Conservation (phyloP, 2,888 invertebrate species). For the Drosophila subquinaria region DNA sequence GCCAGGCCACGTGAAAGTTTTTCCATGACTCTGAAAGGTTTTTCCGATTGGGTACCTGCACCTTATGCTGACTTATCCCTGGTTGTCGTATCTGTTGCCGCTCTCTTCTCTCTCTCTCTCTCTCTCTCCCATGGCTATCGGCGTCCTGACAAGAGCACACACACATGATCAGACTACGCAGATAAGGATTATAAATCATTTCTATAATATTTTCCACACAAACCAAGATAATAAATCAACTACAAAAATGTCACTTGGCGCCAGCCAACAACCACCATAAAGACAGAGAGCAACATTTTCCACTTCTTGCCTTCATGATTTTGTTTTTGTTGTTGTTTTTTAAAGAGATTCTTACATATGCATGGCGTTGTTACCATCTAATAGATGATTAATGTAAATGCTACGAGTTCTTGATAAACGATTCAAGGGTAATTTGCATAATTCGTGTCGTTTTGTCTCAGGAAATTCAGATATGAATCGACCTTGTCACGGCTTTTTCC, state of each 20-base stretch:
- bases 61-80: conserved; percentile 42
- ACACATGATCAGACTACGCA: conserved; percentile 63
- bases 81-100: conserved; percentile 30
- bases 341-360: conserved; percentile 70
- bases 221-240: conserved; percentile 72
- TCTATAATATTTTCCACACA: conserved; percentile 74
- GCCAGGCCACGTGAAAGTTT: conserved; percentile 66
- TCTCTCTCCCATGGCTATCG: conserved; percentile 49
- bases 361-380: conserved; percentile 59
- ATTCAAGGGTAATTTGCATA: conserved; percentile 69
- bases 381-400: conserved; percentile 72
- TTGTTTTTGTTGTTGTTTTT: conserved; percentile 12
- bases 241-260: conserved; percentile 76
- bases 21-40: conserved; percentile 54
- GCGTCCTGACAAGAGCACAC: conserved; percentile 50
- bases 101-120: conserved; percentile 29
- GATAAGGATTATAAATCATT: conserved; percentile 81
- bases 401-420: conserved; percentile 70
- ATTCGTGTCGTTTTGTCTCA: conserved; percentile 53
- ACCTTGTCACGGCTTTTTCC: conserved; percentile 43
- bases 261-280: conserved; percentile 64
- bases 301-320: conserved; percentile 10
- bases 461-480: conserved; percentile 47
- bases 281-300: conserved; percentile 35
- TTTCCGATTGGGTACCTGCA: conserved; percentile 36